Evolutionary conservation across 2,113 vertebrate species (phyloP), one percentile per base, ranked within the genome.

Genomic region (Sus scrofa): DNA sequence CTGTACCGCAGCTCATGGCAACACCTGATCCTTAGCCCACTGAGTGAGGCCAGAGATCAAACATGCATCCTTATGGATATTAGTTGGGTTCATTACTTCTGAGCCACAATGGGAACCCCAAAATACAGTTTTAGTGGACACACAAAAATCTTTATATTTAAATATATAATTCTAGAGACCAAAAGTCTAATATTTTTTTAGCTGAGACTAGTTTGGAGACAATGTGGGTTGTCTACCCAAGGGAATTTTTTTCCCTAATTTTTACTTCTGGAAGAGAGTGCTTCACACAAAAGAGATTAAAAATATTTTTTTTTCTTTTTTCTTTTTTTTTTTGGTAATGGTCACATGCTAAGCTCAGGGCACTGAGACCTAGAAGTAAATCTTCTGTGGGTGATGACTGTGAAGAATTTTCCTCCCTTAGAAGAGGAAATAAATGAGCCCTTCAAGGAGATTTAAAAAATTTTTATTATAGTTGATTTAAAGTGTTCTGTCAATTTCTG

Each of bases 111-210:
- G 44, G 44, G 44, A 44, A 44, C 44, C 44, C 44, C 44, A 44
- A 68, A 62, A n/a, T 86, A n/a, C 24, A 63, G 7, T 71, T 78
- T 95, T 86, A 44, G 16, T 22, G 86, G 19, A 91, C 19, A 27
- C 65, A 89, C 62, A 89, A 96, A 65, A 73, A 30, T 15, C 26
- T 58, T 54, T 58, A 20, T 68, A 85, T 63, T 91, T 95, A 77
- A 97, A 54, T 77, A 6, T 85, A n/a, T 82, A 10, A 2, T 63
- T 89, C 27, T 63, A 19, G n/a, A 67, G 60, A 70, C 52, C 12
- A 81, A 86, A 62, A 63, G 1, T 81, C 54, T 95, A 86, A n/a
- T 44, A 15, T 67, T 70, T 79, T 86, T 86, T 86, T 44, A 56
- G 16, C 22, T 67, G 50, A 79, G 18, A 60, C 22, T 71, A 74